Conservation (phyloP, 2,888 invertebrate genomes). For the Pegoplata infirma region DNA sequence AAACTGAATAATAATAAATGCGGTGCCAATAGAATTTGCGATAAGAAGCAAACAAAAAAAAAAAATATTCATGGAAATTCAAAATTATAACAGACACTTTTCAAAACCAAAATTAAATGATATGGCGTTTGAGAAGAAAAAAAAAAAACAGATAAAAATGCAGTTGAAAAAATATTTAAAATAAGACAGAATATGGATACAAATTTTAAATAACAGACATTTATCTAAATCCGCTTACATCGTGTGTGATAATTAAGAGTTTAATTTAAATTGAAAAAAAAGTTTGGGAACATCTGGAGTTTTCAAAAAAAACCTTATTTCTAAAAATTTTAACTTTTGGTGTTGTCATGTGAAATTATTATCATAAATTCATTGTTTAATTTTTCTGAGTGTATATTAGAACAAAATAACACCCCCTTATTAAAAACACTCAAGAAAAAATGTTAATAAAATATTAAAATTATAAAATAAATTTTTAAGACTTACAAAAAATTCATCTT, state of each 20-base stretch:
- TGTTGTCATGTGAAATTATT: too few species aligned
- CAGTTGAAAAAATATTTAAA: neutral
- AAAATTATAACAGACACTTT: neutral
- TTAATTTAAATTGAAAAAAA: too few species aligned
- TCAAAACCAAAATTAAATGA: neutral
- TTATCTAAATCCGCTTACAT: too few species aligned
- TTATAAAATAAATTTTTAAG: too few species aligned
- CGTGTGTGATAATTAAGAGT: too few species aligned
- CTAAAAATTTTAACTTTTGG: too few species aligned
- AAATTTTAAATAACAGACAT: neutral
- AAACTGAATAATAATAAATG: neutral
- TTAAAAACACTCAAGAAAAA: neutral
- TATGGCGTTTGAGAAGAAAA: too few species aligned
- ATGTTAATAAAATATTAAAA: neutral
- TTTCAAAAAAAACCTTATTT: too few species aligned
- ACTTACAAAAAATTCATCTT: constrained; percentile 78
- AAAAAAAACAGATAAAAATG: too few species aligned
- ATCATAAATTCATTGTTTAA: too few species aligned
- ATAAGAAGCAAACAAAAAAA: constrained; percentile 4
- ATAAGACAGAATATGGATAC: neutral
- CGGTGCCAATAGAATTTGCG: neutral
- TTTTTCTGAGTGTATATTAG: neutral
- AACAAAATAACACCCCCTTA: neutral
- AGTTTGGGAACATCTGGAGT: too few species aligned
- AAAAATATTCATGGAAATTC: neutral